Conservation (phyloP, 2,113 vertebrate species). For the Nycticebus coucang region DNA sequence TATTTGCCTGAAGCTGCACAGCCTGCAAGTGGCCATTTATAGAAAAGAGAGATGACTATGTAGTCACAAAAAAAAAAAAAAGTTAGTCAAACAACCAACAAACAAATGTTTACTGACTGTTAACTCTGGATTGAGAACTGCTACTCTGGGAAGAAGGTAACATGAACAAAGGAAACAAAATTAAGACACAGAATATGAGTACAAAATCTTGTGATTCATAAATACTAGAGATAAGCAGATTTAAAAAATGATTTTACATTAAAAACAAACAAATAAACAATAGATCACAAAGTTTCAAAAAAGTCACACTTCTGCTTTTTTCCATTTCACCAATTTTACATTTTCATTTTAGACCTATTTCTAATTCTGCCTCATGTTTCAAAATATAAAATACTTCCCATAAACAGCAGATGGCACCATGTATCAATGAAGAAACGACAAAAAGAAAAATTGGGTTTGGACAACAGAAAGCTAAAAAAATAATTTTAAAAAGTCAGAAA, state of each 20-base stretch:
- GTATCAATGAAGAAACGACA: constrained; percentile 70
- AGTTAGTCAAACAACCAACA: not conserved
- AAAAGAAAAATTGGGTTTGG: not conserved
- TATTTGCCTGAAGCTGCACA: not conserved
- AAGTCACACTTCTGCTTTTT: not conserved
- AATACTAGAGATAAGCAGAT: not conserved
- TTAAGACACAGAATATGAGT: not conserved
- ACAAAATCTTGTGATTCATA: not conserved
- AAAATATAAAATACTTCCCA: constrained; percentile 63
- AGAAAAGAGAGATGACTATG: not conserved
- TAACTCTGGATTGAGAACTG: not conserved
- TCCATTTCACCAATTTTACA: not conserved
- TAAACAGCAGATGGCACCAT: constrained; percentile 83
- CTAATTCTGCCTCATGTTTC: constrained; percentile 61
- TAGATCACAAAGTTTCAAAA: constrained; percentile 1
- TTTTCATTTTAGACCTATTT: constrained; percentile 28
- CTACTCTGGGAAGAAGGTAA: not conserved
- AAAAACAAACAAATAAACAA: constrained; percentile 10
- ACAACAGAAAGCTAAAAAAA: too few relatives aligned
- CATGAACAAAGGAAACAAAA: constrained; percentile 6
- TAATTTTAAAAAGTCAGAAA: constrained; percentile 59
- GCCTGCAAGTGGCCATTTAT: not conserved
- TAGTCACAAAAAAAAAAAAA: not conserved
- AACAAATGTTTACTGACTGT: not conserved
- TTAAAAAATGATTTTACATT: constrained; percentile 10